Evolutionary conservation across 2,888 invertebrate genomes (phyloP), one percentile per base, ranked within the genome.

Genomic region (Oithona nana): DNA sequence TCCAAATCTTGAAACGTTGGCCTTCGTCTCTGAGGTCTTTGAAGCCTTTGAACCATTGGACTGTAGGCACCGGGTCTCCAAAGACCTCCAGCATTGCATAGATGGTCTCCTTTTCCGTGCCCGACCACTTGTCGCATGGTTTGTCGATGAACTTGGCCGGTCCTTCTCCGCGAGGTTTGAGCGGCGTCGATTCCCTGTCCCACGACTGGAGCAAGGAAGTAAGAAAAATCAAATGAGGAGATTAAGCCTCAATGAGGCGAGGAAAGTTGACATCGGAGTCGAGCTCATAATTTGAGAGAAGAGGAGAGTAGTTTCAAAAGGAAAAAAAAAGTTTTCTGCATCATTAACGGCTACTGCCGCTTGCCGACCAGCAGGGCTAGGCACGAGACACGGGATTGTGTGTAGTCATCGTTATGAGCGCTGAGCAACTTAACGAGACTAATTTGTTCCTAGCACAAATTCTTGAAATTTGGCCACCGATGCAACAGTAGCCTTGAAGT

Each of bases 111-210:
- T 62, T 54, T 39, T 62, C 62, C 22, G 55, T 52, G 22, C 55
- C 62, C 16, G 62, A 62, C 24, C 30, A 62, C 55, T 62, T 62
- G 59, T 62, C 62, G 30, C 22, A 48, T 11, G 62, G 62, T 24
- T 62, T 62, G 48, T 20, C 59, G 16, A 62, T 26, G 56, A 62
- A 62, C 55, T 62, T 62, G 62, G 62, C 28, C 54, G 56, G 56
- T n/a, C n/a, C n/a, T 29, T 62, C 56, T 11, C 62, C 62, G 3
- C 55, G 51, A n/a, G 62, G 24, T 22, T 51, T 20, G 20, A 62
- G 56, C 13, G 62, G 62, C 11, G 55, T 55, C 1, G 62, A 62
- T 24, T 54, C 62, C 39, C 51, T 62, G 39, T 62, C 56, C 62
- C 62, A 62, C 31, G n/a, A 20, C 62, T 62, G 39, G 16, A 52